Evolutionary conservation across 2,888 invertebrate genomes (phyloP).

Genomic region (Myopa tessellatipennis): DNA sequence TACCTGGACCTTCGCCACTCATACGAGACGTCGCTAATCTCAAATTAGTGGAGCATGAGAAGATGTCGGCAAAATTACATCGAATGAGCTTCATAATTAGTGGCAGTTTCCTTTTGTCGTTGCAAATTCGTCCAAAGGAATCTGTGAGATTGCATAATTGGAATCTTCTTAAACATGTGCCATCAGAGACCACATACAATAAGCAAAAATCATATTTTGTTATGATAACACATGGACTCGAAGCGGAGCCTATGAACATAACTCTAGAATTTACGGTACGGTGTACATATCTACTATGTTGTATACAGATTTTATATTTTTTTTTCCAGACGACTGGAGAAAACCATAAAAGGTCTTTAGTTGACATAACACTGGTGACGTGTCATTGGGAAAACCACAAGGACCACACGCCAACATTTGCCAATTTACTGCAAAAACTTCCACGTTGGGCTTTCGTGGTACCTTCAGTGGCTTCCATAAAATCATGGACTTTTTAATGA

Average conservation of each 20-base stretch:
- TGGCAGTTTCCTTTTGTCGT: slow-evolving; percentile 55
- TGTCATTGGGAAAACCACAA: slow-evolving; percentile 59
- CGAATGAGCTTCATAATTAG: slow-evolving; percentile 51
- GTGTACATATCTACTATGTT: not conserved
- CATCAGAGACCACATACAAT: slow-evolving; percentile 53
- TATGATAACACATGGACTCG: slow-evolving; percentile 57
- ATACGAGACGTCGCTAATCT: slow-evolving; percentile 54
- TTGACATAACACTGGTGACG: slow-evolving; percentile 58
- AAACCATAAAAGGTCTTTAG: slow-evolving; percentile 52
- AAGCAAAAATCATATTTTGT: slow-evolving; percentile 56
- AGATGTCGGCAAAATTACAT: slow-evolving; percentile 47
- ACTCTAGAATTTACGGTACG: slow-evolving; percentile 56
- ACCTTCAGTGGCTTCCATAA: slow-evolving; percentile 57
- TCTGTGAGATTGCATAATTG: slow-evolving; percentile 52
- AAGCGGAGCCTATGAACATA: slow-evolving; percentile 55
- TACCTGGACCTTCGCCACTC: slow-evolving; percentile 55
- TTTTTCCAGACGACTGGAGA: slow-evolving; percentile 49
- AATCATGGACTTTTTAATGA: slow-evolving; percentile 56
- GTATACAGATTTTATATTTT: not conserved
- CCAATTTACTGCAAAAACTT: slow-evolving; percentile 55
- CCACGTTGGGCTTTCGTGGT: slow-evolving; percentile 60
- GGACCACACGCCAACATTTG: slow-evolving; percentile 58
- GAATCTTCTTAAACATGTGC: slow-evolving; percentile 54
- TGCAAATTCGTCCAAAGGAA: slow-evolving; percentile 57
- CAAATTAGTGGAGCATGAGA: slow-evolving; percentile 47